Percentiles rank a stretch among this genome's conserved stretches.
These are phyloP conservation scores for Acromyrmex echinatior DNA, from an alignment of 1,140 invertebrate genomes.

Conservation along the genomic window DNA sequence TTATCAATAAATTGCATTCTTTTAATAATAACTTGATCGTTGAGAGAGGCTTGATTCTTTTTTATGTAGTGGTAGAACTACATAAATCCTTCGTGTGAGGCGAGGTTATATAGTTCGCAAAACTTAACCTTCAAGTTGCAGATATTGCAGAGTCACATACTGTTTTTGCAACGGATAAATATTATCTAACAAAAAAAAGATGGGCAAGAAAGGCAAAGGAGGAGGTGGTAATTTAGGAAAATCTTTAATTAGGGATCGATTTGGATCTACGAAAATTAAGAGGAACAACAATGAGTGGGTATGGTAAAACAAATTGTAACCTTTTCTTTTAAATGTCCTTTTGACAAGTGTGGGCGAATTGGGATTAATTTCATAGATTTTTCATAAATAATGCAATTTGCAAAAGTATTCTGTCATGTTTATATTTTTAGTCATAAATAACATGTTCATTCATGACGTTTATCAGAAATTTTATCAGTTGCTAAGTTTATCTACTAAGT, in stretches of 20 bases:
- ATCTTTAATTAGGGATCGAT: conserved; percentile 92
- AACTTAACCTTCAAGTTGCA: neutral
- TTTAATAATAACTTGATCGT: neutral
- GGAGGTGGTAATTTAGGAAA: conserved; percentile 89
- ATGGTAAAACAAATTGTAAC: conserved; percentile 74
- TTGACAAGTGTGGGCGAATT: neutral
- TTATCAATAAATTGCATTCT: conserved; percentile 47
- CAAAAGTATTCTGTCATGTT: neutral
- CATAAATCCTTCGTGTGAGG: no score
- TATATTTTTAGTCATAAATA: neutral
- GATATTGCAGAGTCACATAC: neutral
- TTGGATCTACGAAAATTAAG: conserved; percentile 87
- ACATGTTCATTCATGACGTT: neutral
- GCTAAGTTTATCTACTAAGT: neutral
- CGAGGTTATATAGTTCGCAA: neutral
- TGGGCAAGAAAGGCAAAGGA: conserved; percentile 84
- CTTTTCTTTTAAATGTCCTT: neutral
- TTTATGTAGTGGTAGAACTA: neutral
- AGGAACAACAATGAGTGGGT: conserved; percentile 88
- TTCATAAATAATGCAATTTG: conserved; percentile 19
- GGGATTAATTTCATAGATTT: neutral
- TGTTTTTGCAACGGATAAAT: neutral
- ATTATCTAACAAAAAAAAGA: neutral
- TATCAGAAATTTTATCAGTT: neutral
- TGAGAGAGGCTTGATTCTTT: neutral